A percentile compares a stretch with the other conserved stretches of the same genome.
Evolutionary conservation across 2,888 invertebrate species (phyloP).

Genomic region (Autographa gamma): DNA sequence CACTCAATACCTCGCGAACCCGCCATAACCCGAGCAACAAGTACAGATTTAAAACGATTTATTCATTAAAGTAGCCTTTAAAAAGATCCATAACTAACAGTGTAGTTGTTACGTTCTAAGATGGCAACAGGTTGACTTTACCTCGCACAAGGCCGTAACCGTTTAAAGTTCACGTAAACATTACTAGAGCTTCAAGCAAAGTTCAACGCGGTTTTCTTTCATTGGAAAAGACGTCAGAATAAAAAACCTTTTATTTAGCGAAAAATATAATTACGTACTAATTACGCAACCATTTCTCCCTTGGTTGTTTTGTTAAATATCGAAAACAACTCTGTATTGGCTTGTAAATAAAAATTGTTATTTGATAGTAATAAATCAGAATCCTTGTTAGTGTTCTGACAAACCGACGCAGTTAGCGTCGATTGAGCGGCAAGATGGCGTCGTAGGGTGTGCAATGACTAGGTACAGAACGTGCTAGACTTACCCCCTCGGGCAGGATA

Average conservation of each 20-base stretch:
- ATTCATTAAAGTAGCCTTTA: neutral
- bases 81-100: neutral
- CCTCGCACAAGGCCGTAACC: neutral
- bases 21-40: neutral
- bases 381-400: neutral
- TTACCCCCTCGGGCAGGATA: neutral
- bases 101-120: neutral
- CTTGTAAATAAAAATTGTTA: neutral
- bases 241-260: neutral
- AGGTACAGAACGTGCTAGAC: neutral
- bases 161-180: neutral
- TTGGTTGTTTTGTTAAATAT: too few species aligned
- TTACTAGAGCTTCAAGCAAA: slow-evolving; percentile 4
- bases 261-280: neutral
- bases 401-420: neutral
- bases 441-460: neutral
- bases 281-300: neutral
- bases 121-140: slow-evolving; percentile 1
- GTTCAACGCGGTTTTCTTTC: neutral
- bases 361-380: neutral
- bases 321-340: neutral
- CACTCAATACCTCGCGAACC: neutral
- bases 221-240: neutral
- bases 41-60: neutral
- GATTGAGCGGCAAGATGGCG: neutral